A percentile compares a stretch with the other conserved stretches of the same genome.
Evolutionary conservation across 2,113 vertebrate species (phyloP).

Genomic region (Austrofundulus limnaeus): DNA sequence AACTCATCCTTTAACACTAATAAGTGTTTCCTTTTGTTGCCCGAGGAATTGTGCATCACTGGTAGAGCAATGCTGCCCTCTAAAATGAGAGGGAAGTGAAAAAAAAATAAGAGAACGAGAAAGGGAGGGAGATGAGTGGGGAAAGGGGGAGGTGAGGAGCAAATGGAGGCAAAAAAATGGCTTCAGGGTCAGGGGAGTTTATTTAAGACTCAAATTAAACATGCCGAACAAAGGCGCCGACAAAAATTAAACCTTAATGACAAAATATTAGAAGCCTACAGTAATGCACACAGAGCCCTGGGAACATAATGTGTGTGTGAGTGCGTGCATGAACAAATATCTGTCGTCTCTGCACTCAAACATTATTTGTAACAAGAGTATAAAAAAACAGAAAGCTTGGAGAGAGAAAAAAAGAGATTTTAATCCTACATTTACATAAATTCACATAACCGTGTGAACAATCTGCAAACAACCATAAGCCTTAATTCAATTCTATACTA

Average conservation of each 20-base stretch:
- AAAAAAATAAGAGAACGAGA: constrained; percentile 41
- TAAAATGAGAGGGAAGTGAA: constrained; percentile 69
- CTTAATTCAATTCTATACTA: neutral
- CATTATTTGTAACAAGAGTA: neutral
- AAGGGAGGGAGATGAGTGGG: constrained; percentile 68
- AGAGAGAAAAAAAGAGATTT: neutral
- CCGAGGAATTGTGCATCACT: constrained; percentile 80
- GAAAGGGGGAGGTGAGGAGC: constrained; percentile 65
- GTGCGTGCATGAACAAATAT: neutral
- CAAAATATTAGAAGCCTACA: constrained; percentile 85
- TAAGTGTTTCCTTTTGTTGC: constrained; percentile 81
- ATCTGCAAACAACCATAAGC: neutral
- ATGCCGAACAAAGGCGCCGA: constrained; percentile 82
- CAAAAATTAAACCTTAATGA: constrained; percentile 88
- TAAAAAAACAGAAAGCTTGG: neutral
- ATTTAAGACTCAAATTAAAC: constrained; percentile 93
- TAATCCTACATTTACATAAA: neutral
- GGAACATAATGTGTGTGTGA: neutral
- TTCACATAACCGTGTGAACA: too few species aligned
- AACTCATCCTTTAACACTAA: constrained; percentile 60
- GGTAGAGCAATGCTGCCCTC: constrained; percentile 71
- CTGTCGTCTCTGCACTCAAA: constrained; percentile 8
- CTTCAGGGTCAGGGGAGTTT: constrained; percentile 84
- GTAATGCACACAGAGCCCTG: constrained; percentile 36
- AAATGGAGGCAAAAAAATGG: constrained; percentile 75